Conservation (phyloP, 2,113 vertebrate genomes). For the Anhinga rufa region DNA sequence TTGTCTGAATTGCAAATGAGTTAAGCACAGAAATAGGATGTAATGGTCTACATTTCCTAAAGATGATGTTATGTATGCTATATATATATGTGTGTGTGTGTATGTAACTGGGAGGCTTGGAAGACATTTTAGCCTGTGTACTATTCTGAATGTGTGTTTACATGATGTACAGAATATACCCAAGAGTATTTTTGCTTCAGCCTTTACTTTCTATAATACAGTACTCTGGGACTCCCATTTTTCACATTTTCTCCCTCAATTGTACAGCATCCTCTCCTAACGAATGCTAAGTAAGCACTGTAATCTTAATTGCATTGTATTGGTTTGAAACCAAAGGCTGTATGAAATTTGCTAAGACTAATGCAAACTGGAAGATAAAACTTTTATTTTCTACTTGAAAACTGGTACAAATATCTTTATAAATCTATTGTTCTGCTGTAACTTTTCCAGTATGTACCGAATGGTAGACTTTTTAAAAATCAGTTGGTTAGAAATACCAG, state of each 20-base stretch:
- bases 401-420: constrained; percentile 60
- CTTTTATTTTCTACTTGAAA: constrained; percentile 71
- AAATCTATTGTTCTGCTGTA: constrained; percentile 51
- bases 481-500: constrained; percentile 4
- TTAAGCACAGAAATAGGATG: constrained; percentile 70
- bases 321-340: constrained; percentile 73
- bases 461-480: constrained; percentile 30
- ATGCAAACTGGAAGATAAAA: constrained; percentile 51
- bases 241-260: not conserved
- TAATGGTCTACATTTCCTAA: constrained; percentile 55
- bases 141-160: constrained; percentile 69
- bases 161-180: constrained; percentile 66
- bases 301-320: constrained; percentile 26
- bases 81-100: not conserved
- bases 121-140: constrained; percentile 61
- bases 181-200: constrained; percentile 76
- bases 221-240: constrained; percentile 53
- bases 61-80: not conserved
- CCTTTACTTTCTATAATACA: constrained; percentile 54
- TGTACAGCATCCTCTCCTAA: constrained; percentile 21
- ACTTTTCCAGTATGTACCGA: constrained; percentile 48
- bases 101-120: constrained; percentile 1
- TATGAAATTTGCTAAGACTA: constrained; percentile 60
- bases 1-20: constrained; percentile 36
- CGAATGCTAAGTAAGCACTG: constrained; percentile 12